Conservation (phyloP, 1,140 invertebrate genomes). For the Sesamia nonagrioides region DNA sequence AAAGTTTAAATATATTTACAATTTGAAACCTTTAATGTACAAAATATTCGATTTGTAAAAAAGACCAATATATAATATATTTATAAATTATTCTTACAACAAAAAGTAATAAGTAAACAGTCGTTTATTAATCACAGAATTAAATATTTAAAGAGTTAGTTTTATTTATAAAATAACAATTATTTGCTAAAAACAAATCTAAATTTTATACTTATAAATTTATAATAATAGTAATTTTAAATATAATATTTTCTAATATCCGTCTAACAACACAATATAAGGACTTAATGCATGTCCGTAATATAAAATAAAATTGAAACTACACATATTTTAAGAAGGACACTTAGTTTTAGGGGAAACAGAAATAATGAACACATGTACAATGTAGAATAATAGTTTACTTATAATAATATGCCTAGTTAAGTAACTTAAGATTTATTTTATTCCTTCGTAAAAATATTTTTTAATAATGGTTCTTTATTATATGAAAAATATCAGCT, state of each 20-base stretch:
- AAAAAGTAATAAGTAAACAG: not conserved
- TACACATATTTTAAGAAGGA: slow-evolving; percentile 50
- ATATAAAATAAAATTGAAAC: slow-evolving; percentile 38
- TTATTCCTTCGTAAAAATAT: slow-evolving; percentile 6
- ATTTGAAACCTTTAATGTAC: slow-evolving; percentile 12
- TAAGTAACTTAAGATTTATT: not conserved
- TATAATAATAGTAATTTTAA: too few relatives aligned
- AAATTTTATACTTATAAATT: too few relatives aligned
- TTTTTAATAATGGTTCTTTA: not conserved
- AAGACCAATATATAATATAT: not conserved
- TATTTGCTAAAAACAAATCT: too few relatives aligned
- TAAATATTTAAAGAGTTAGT: not conserved
- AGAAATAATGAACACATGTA: slow-evolving; percentile 36
- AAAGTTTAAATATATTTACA: slow-evolving; percentile 43
- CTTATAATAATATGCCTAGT: too few relatives aligned
- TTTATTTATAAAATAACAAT: not conserved
- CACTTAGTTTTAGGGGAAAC: slow-evolving; percentile 50
- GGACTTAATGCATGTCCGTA: not conserved
- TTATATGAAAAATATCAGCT: too few relatives aligned
- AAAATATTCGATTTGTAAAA: not conserved
- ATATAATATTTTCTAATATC: slow-evolving; percentile 7
- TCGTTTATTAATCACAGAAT: not conserved
- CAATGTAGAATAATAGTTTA: not conserved
- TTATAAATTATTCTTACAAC: not conserved
- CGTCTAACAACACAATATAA: not conserved